Conservation (phyloP, 2,797 vertebrate genomes). For the Parotocinclus haroldoi region DNA sequence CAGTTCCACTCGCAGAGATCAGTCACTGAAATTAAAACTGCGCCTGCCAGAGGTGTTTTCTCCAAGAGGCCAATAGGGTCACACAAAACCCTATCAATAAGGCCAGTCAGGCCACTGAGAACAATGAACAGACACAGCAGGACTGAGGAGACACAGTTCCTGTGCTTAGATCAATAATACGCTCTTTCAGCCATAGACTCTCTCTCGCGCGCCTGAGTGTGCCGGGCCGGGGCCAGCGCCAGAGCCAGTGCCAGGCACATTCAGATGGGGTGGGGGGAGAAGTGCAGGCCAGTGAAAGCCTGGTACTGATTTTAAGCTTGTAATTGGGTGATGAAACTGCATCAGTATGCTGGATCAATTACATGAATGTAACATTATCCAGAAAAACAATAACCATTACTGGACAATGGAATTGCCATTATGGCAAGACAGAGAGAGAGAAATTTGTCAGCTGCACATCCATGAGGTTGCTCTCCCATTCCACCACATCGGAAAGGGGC, state of each 20-base stretch:
- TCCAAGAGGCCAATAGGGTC: conserved; percentile 44
- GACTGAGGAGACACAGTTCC: conserved; percentile 64
- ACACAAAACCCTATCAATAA: conserved; percentile 69
- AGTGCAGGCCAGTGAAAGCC: conserved; percentile 57
- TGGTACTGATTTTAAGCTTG: conserved; percentile 52
- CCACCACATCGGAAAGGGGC: too few relatives aligned
- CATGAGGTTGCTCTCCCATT: too few relatives aligned
- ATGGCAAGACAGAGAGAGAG: too few relatives aligned
- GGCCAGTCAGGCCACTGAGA: conserved; percentile 63
- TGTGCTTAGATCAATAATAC: conserved; percentile 69
- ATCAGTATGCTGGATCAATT: not conserved
- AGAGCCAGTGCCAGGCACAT: conserved; percentile 59
- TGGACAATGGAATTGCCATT: too few relatives aligned
- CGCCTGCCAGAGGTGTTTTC: conserved; percentile 37
- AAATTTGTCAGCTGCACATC: too few relatives aligned
- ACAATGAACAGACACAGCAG: conserved; percentile 79
- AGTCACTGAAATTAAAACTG: conserved; percentile 35
- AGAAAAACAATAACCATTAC: too few relatives aligned
- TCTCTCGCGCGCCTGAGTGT: conserved; percentile 52
- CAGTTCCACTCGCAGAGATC: conserved; percentile 26
- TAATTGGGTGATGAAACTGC: not conserved
- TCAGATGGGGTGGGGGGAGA: conserved; percentile 38
- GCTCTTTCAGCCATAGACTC: conserved; percentile 70
- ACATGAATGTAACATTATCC: not conserved
- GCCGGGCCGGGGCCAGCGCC: conserved; percentile 63